Evolutionary conservation across 2,888 invertebrate genomes (phyloP).

Genomic region (Andrena hattorfiana): DNA sequence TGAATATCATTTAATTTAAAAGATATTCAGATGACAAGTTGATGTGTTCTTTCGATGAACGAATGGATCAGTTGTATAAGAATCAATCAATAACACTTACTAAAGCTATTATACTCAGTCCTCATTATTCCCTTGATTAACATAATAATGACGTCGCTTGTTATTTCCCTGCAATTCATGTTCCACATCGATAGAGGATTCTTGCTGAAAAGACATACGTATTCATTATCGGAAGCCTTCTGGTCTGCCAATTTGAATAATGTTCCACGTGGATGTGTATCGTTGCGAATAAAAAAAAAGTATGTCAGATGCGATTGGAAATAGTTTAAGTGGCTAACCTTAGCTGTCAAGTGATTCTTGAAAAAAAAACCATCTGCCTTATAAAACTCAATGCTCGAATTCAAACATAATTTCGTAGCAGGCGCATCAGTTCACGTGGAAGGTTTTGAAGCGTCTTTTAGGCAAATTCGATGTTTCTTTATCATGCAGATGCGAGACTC

Average conservation of each 20-base stretch:
- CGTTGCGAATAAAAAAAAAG: not conserved
- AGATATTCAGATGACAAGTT: not conserved
- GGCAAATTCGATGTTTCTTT: slow-evolving; percentile 55
- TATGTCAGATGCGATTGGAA: slow-evolving; percentile 19
- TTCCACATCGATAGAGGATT: not conserved
- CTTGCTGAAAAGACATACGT: not conserved
- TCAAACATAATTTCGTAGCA: slow-evolving; percentile 45
- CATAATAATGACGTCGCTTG: slow-evolving; percentile 6
- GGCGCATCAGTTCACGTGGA: slow-evolving; percentile 30
- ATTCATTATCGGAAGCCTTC: not conserved
- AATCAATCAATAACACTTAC: not conserved
- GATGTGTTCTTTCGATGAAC: not conserved
- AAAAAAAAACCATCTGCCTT: slow-evolving; percentile 48
- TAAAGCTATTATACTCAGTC: not conserved
- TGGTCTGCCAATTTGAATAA: slow-evolving; percentile 14
- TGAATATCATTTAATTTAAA: too few species aligned
- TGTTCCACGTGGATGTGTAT: slow-evolving; percentile 20
- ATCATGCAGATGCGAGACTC: slow-evolving; percentile 54
- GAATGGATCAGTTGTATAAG: not conserved
- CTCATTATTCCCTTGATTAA: not conserved
- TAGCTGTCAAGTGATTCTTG: slow-evolving; percentile 10
- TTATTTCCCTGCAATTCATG: not conserved
- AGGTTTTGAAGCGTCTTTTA: slow-evolving; percentile 46
- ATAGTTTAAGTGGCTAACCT: slow-evolving; percentile 2
- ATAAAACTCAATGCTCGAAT: slow-evolving; percentile 36